Conservation (phyloP, 2,113 vertebrate genomes). For the Pseudonaja textilis region DNA sequence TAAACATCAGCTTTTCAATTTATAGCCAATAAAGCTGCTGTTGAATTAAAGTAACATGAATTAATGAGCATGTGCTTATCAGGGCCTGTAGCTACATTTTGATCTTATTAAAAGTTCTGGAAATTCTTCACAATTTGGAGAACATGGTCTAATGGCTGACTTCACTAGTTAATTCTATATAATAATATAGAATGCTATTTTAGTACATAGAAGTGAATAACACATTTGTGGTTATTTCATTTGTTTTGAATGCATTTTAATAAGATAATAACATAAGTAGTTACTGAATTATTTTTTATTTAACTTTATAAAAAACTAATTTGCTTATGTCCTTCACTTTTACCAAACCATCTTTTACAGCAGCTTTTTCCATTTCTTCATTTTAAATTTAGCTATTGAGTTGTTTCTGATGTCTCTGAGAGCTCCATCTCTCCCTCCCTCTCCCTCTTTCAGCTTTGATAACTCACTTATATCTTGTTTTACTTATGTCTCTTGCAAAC, state of each 20-base stretch:
- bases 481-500: slow-evolving; percentile 7
- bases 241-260: neutral
- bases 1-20: neutral
- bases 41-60: neutral
- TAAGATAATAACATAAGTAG: neutral
- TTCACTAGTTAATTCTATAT: neutral
- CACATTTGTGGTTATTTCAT: neutral
- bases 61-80: neutral
- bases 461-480: slow-evolving; percentile 7
- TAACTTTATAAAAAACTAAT: neutral
- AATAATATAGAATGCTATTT: neutral
- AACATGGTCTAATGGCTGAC: neutral
- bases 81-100: neutral
- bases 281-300: neutral
- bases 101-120: neutral
- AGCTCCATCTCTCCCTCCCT: neutral
- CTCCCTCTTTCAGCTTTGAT: neutral
- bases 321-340: neutral
- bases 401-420: neutral
- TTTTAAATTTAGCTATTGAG: neutral
- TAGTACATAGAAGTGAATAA: neutral
- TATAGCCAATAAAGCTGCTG: neutral
- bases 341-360: neutral
- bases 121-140: neutral
- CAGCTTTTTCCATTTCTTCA: neutral